Conservation (phyloP, 2,113 vertebrate species). For the Campylomormyrus numenius region DNA sequence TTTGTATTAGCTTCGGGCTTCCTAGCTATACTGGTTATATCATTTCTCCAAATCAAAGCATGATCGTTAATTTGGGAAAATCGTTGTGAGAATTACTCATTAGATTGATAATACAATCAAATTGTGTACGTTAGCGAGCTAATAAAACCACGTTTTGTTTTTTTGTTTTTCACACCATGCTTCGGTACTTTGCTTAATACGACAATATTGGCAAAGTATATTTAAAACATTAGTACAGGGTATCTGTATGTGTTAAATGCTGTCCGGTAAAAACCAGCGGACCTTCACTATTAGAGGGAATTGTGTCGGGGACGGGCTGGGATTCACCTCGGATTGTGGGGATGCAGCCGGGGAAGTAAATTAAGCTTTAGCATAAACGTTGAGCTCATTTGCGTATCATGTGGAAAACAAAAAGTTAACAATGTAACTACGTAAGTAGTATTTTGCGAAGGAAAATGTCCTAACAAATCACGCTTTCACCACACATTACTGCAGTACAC, state of each 20-base stretch:
- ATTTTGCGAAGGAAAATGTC: background rate
- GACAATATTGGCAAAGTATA: background rate
- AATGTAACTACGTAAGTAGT: background rate
- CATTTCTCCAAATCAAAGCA: background rate
- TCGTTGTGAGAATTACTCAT: background rate
- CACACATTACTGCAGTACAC: background rate
- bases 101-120: background rate
- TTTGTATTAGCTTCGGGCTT: background rate
- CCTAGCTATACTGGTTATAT: background rate
- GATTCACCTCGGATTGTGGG: background rate
- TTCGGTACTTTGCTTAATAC: background rate
- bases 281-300: background rate
- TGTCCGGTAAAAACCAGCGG: background rate
- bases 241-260: background rate
- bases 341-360: background rate
- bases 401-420: background rate
- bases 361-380: background rate
- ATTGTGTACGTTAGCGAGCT: background rate
- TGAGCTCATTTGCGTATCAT: background rate
- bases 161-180: background rate
- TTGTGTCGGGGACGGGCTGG: background rate
- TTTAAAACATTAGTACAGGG: background rate
- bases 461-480: background rate
- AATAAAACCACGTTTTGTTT: background rate
- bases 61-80: background rate